phyloP scores from a whole-genome alignment of 1,140 invertebrate genomes.

The Drosophila asahinai region DNA sequence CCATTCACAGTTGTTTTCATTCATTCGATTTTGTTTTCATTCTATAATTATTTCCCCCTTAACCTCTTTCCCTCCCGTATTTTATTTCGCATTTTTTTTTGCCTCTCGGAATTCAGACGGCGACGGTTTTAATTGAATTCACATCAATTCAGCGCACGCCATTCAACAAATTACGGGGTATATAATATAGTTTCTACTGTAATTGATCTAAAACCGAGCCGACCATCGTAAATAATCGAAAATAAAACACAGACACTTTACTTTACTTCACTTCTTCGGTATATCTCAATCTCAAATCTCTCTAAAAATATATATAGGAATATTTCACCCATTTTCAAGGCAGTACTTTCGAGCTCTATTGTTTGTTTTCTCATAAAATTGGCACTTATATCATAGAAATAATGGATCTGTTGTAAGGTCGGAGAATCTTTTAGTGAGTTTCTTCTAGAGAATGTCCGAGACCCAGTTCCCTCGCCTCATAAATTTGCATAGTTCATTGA shows the following conservation, averaged over 20 bases:
- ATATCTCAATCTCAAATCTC: too few species aligned
- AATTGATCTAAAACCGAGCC: constrained; percentile 2
- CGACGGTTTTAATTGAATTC: constrained; percentile 65
- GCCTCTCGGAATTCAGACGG: neutral
- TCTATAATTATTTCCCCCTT: constrained; percentile 18
- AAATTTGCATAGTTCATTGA: neutral
- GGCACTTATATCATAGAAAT: constrained; percentile 8
- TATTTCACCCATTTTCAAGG: neutral
- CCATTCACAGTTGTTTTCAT: constrained; percentile 29
- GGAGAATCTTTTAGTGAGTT: neutral
- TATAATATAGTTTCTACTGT: neutral
- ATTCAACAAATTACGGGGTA: constrained; percentile 8
- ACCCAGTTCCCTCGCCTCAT: too few species aligned
- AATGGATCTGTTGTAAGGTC: constrained; percentile 11
- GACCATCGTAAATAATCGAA: neutral
- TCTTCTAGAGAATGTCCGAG: neutral
- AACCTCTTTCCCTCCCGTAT: neutral
- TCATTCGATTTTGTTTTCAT: constrained; percentile 39
- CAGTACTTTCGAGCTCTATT: neutral
- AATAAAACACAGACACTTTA: too few species aligned
- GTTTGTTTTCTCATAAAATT: neutral
- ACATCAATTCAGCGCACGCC: constrained; percentile 64
- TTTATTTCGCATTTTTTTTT: constrained; percentile 2
- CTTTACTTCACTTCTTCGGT: too few species aligned
- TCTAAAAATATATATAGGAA: neutral